Evolutionary conservation across 2,113 vertebrate genomes (phyloP), one percentile per base, ranked within the genome.

Genomic region (Cervus canadensis): DNA sequence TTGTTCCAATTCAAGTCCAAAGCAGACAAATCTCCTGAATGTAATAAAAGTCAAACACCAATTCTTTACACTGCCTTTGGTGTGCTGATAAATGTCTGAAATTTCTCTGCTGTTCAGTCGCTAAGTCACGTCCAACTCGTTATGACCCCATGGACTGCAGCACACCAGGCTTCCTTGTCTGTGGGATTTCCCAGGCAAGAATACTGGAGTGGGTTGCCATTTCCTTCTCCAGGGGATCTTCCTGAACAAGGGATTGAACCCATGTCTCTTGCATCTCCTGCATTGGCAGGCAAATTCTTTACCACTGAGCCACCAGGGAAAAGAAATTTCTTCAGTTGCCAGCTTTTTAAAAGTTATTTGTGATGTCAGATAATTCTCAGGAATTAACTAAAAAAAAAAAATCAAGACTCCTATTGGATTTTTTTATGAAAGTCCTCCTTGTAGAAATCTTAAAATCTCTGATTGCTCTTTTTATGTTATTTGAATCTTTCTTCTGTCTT

Each of bases 401-500:
- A 60, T 59, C 33, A 96, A 96, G 30, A 23, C 54, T 94, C 25
- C 52, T 89, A 23, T 2, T 62, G 25, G 59, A 43, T 82, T 94
- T 91, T 87, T 85, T 90, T 86, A 91, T 16, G 25, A 83, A 88
- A 36, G 17, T 28, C 10, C 50, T 89, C 48, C 30, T 48, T 79
- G 67, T 43, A 92, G 28, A 89, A 91, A 95, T 54, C 89, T 14
- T 78, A 93, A 90, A 93, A 94, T 83, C 17, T 62, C 54, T 64
- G 52, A 93, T 15, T 79, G 15, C 36, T 85, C 2, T 74, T 86
- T 87, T 90, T 25, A 0, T 81, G 52, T 71, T 91, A 67, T 15
- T 83, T 54, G 19, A 62, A 33, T 74, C 82, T 97, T 95, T 95
- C 64, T 90, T n/a, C 30, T 95, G 60, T 94, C 78, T 91, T 91